phyloP scores from a whole-genome alignment of 1,140 invertebrate species.

The Tenebrio molitor region DNA sequence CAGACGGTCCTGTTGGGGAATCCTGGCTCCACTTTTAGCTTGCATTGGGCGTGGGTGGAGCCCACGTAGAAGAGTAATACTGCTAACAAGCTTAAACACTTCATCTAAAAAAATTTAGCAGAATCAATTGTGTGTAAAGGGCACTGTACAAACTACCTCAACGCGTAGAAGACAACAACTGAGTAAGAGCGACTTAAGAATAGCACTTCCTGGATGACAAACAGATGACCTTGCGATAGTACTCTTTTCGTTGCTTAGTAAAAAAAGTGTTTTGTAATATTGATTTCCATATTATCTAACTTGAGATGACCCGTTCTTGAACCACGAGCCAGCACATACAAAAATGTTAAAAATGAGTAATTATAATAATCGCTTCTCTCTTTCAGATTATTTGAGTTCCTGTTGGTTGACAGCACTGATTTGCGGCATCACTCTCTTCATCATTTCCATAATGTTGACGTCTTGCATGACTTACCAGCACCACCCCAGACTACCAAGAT shows the following conservation, averaged over 20 bases:
- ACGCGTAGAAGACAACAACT: too few species aligned
- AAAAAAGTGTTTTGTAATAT: too few species aligned
- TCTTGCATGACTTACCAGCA: slow-evolving; percentile 48
- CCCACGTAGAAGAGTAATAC: not conserved
- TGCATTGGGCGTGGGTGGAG: not conserved
- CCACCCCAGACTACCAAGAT: slow-evolving; percentile 49
- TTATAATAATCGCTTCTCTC: not conserved
- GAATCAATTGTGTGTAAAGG: too few species aligned
- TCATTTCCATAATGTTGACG: slow-evolving; percentile 56
- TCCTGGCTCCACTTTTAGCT: not conserved
- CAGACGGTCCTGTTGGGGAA: slow-evolving; percentile 17
- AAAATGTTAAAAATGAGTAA: too few species aligned
- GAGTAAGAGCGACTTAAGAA: too few species aligned
- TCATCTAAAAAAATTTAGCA: slow-evolving; percentile 25
- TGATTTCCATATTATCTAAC: too few species aligned
- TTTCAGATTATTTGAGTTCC: slow-evolving; percentile 59
- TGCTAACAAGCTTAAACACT: not conserved
- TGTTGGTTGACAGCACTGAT: slow-evolving; percentile 58
- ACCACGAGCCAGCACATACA: too few species aligned
- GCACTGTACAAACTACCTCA: too few species aligned
- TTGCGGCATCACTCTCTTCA: slow-evolving; percentile 51
- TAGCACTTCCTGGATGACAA: too few species aligned
- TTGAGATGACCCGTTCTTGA: too few species aligned
- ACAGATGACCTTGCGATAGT: too few species aligned
- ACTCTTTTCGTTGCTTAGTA: too few species aligned